Percentiles rank a stretch among this genome's conserved stretches.
Conservation (phyloP, 1,140 invertebrate genomes). For the Laupala kohalensis region DNA sequence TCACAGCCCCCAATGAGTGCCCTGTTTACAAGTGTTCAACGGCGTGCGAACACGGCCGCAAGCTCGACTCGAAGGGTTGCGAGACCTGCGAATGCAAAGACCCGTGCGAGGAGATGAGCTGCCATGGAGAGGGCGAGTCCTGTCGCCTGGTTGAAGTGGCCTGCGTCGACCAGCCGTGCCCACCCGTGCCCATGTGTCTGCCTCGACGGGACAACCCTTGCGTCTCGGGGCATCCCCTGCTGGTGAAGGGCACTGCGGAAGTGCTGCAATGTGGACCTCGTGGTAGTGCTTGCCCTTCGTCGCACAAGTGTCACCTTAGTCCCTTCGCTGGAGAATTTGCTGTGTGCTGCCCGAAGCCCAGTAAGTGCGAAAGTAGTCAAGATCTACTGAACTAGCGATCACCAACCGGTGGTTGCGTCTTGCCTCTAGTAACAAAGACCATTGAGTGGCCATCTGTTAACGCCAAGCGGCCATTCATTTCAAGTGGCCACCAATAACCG, state of each 20-base stretch:
- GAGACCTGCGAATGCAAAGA: slow-evolving; percentile 61
- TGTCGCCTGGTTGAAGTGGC: slow-evolving; percentile 41
- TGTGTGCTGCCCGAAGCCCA: slow-evolving; percentile 71
- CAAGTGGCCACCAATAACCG: too few relatives aligned
- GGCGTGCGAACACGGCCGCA: slow-evolving; percentile 54
- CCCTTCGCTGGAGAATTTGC: slow-evolving; percentile 64
- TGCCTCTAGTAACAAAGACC: too few relatives aligned
- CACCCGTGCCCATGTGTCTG: slow-evolving; percentile 62
- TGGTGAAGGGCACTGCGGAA: slow-evolving; percentile 32
- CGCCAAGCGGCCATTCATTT: too few relatives aligned
- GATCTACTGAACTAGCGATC: too few relatives aligned
- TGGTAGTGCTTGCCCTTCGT: slow-evolving; percentile 59
- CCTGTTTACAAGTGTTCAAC: slow-evolving; percentile 43
- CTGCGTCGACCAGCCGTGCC: slow-evolving; percentile 42
- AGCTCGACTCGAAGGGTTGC: slow-evolving; percentile 55
- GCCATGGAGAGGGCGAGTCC: slow-evolving; percentile 52
- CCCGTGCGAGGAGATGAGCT: slow-evolving; percentile 58
- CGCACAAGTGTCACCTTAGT: slow-evolving; percentile 69
- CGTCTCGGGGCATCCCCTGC: slow-evolving; percentile 46
- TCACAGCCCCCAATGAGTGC: slow-evolving; percentile 35
- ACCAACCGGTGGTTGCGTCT: too few relatives aligned
- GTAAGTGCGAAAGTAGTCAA: slow-evolving; percentile 28
- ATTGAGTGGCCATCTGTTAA: too few relatives aligned
- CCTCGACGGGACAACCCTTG: slow-evolving; percentile 63
- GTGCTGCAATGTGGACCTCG: slow-evolving; percentile 52